These are phyloP conservation scores for Colostygia pectinataria DNA, from an alignment of 2,888 invertebrate genomes.

Conservation along the genomic window DNA sequence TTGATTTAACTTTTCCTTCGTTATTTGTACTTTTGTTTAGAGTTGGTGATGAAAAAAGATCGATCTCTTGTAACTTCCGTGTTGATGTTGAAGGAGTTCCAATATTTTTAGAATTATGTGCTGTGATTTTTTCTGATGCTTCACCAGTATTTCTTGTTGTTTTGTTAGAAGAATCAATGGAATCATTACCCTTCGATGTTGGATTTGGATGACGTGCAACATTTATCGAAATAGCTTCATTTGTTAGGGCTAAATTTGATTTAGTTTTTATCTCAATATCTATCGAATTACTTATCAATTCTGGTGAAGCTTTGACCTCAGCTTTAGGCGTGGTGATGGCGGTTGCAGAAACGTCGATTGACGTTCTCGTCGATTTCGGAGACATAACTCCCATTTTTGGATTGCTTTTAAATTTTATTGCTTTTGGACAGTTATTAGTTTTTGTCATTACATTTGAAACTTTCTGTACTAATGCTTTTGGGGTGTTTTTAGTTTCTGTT, in stretches of 20 bases:
- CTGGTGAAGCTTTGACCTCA: conserved; percentile 1
- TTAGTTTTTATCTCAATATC: neutral
- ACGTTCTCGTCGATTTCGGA: conserved; percentile 1
- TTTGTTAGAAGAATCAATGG: conserved; percentile 3
- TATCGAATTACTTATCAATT: neutral
- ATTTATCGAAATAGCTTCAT: neutral
- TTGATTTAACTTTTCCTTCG: neutral
- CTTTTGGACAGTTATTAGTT: neutral
- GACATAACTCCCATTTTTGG: neutral
- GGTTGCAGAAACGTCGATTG: neutral
- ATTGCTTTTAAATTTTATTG: neutral
- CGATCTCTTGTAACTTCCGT: conserved; percentile 11
- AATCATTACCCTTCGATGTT: neutral
- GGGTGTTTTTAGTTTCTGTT: neutral
- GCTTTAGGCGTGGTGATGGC: neutral
- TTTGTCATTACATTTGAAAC: neutral
- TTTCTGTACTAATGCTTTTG: neutral
- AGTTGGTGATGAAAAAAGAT: conserved; percentile 14
- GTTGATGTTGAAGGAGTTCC: neutral
- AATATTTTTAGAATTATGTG: conserved; percentile 1
- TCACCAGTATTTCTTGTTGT: neutral
- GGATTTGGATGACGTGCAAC: neutral
- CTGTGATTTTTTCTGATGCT: neutral
- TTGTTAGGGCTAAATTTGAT: neutral
- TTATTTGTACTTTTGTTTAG: conserved; percentile 3